Evolutionary conservation across 2,888 invertebrate genomes (phyloP), one percentile per base, ranked within the genome.

Genomic region (Litoditis marina): DNA sequence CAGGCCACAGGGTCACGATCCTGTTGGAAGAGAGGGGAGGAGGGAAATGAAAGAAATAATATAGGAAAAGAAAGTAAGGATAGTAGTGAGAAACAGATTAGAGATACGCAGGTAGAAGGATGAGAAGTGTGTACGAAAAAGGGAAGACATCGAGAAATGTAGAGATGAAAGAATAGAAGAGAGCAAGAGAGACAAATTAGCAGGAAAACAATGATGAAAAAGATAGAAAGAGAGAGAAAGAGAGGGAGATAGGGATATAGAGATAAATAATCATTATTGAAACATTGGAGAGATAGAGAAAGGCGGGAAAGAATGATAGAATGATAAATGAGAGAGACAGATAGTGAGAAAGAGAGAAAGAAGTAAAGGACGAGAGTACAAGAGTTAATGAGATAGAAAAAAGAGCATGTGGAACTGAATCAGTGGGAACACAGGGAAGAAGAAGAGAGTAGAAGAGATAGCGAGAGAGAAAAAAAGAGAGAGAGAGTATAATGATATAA

Each of bases 201-300:
- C 30, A 30, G 51, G 39, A 46, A 60, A 25, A 32, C 34, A 53
- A 60, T 42, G 36, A n/a, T n/a, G 49, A 36, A 31, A 44, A 53
- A 60, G 52, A 39, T 19, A 58, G 36, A 19, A 22, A 32, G 44
- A 11, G 53, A 27, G 53, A 28, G 52, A 60, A 19, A 39, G 52
- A 60, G 47, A 54, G 53, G 30, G 54, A 52, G 44, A 46, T 52
- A 34, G 36, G 28, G 47, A 34, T 39, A 56, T 27, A 44, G 44
- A 47, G 49, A 47, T 39, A 22, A 27, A 34, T 30, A 51, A 32
- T 30, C 31, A 39, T 22, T 49, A 47, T 36, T 25, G n/a, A 36
- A 39, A 30, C 19, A 25, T 34, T 19, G 32, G 34, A 32, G 59
- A 27, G 46, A 25, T 7, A 13, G 49, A 27, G 8, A 4, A 25